Base-by-base conservation (phyloP, 2,113 vertebrate species). In the Rynchops niger region DNA sequence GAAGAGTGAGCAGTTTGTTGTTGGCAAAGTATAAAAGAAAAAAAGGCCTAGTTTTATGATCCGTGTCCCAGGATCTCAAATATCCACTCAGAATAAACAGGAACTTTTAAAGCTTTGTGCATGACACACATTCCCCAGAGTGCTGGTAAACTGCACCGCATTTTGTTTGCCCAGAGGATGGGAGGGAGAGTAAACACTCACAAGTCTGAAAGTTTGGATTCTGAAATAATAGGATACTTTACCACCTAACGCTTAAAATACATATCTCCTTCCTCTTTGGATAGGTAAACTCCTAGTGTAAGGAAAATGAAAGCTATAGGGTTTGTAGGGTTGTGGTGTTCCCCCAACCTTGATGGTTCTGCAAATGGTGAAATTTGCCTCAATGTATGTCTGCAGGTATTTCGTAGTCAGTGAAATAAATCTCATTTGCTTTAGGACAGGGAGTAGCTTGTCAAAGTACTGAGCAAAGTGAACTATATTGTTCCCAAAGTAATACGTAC, bases 41-140 rank as follows among this genome's bases (percentile, higher is more conserved):
- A 96, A 96, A 93, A 92, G 30, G 5, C 56, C 50, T 89, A 15
- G 34, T 70, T 94, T 93, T 95, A 89, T 87, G 81, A 93, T 80
- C 59, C 6, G 2, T 53, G 63, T 95, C 91, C 86, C 89, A 93
- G 78, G 58, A 87, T 95, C 77, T 91, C 56, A 58, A 65, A 89
- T 82, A 29, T 62, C 70, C 29, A 22, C 30, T 91, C 70, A 58
- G 86, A 91, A 95, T 94, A 96, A 97, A 91, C 88, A 96, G 91
- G 95, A 94, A 95, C 93, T 90, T 92, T 79, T 87, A 94, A 91
- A 77, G 77, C 63, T 95, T 95, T 80, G 43, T 91, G 83, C 47
- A 36, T 26, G 86, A 93, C 80, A 73, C 63, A 40, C 69, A 61
- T 11, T 59, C 34, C 34, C 52, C 27, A 32, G 71, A 62, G 67